phyloP scores from a whole-genome alignment of 2,113 vertebrate species.

The Origma solitaria region DNA sequence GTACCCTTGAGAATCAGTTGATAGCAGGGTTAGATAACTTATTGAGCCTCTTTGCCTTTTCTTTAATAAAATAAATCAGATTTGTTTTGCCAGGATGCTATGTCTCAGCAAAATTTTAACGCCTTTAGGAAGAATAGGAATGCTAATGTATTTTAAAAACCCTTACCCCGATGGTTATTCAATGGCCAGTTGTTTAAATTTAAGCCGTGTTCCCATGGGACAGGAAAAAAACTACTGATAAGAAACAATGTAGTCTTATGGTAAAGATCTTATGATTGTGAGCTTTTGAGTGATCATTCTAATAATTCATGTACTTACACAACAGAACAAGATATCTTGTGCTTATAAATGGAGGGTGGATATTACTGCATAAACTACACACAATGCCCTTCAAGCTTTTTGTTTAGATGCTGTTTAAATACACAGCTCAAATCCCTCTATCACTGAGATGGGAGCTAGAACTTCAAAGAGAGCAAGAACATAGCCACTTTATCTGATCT shows the following conservation, averaged over 20 bases:
- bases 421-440: background rate
- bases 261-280: slow-evolving; percentile 22
- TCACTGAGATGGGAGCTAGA: background rate
- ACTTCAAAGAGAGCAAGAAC: background rate
- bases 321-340: slow-evolving; percentile 24
- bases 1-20: background rate
- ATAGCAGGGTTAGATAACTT: background rate
- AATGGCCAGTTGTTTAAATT: background rate
- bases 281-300: background rate
- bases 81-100: background rate
- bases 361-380: background rate
- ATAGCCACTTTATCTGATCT: background rate
- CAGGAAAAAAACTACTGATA: slow-evolving; percentile 35
- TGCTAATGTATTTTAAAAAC: background rate
- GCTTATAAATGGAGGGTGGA: background rate
- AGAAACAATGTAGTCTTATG: slow-evolving; percentile 18
- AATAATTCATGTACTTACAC: background rate
- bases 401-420: slow-evolving; percentile 15
- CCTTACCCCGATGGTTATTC: background rate
- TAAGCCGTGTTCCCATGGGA: slow-evolving; percentile 13
- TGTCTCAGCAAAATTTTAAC: background rate
- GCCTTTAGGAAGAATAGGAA: background rate
- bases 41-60: background rate
- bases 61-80: background rate
- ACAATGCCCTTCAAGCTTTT: slow-evolving; percentile 1